A percentile compares a stretch with the other conserved stretches of the same genome.
phyloP scores from a whole-genome alignment of 2,888 invertebrate genomes.

The Labia minor region DNA sequence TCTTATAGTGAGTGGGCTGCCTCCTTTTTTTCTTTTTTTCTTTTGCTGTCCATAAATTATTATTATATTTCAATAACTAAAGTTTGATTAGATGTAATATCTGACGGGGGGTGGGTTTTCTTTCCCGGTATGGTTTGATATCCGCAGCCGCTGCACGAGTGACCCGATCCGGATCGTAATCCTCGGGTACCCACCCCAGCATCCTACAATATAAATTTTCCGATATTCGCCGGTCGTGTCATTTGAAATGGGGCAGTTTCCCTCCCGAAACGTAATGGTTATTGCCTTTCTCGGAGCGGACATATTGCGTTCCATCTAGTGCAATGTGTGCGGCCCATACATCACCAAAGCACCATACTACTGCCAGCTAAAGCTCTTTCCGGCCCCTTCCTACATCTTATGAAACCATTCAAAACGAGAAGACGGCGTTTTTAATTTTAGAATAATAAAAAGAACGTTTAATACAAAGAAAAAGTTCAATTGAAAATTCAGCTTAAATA shows the following conservation, averaged over 20 bases:
- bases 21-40: neutral
- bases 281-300: slow-evolving; percentile 47
- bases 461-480: neutral
- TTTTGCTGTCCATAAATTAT: slow-evolving; percentile 5
- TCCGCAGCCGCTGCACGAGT: slow-evolving; percentile 15
- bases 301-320: slow-evolving; percentile 50
- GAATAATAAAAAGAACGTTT: slow-evolving; percentile 8
- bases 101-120: slow-evolving; percentile 7
- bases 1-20: neutral
- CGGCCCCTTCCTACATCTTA: slow-evolving; percentile 28
- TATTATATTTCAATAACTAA: slow-evolving; percentile 18
- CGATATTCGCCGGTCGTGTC: slow-evolving; percentile 50
- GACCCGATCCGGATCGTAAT: slow-evolving; percentile 23
- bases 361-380: slow-evolving; percentile 16
- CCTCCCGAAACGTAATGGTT: slow-evolving; percentile 47
- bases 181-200: slow-evolving; percentile 22
- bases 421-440: slow-evolving; percentile 14
- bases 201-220: slow-evolving; percentile 44
- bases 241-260: slow-evolving; percentile 50
- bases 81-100: slow-evolving; percentile 21
- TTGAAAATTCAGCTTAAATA: too few species aligned
- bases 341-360: slow-evolving; percentile 36
- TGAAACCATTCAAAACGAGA: slow-evolving; percentile 28
- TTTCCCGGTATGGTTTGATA: neutral
- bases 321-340: slow-evolving; percentile 48